A percentile compares a stretch with the other conserved stretches of the same genome.
Conservation (phyloP, 2,888 invertebrate genomes). For the Mesoligia furuncula region DNA sequence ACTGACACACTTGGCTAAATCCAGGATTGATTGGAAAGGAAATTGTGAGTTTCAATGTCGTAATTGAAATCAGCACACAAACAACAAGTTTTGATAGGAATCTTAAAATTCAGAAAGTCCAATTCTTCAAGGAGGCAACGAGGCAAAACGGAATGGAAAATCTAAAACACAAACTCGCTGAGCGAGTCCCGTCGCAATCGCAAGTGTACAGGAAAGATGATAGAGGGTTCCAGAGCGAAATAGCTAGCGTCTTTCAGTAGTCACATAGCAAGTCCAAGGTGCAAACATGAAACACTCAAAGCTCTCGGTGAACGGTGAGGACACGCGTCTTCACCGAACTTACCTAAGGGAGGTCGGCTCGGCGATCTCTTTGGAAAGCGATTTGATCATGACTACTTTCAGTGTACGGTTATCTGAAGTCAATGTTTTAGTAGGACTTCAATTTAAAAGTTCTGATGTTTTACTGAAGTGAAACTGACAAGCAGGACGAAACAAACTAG, state of each 20-base stretch:
- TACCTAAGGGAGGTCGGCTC: conserved; percentile 80
- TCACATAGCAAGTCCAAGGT: conserved; percentile 91
- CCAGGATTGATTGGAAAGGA: conserved; percentile 49
- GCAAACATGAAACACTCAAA: conserved; percentile 91
- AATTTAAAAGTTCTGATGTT: conserved; percentile 21
- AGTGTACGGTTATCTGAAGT: conserved; percentile 32
- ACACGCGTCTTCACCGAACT: conserved; percentile 84
- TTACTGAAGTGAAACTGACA: conserved; percentile 49
- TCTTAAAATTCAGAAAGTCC: conserved; percentile 39
- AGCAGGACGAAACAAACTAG: conserved; percentile 57
- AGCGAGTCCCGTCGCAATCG: conserved; percentile 89
- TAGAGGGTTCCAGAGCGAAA: conserved; percentile 90
- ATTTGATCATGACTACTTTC: conserved; percentile 45
- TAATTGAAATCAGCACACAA: conserved; percentile 32
- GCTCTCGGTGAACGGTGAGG: conserved; percentile 88
- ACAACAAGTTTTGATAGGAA: conserved; percentile 38
- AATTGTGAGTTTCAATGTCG: conserved; percentile 28
- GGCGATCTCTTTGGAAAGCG: conserved; percentile 60
- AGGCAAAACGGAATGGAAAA: conserved; percentile 75
- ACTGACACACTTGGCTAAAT: conserved; percentile 49
- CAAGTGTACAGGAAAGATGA: conserved; percentile 90
- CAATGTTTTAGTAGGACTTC: conserved; percentile 19
- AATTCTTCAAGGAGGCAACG: conserved; percentile 55
- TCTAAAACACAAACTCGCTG: conserved; percentile 71
- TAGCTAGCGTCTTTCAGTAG: conserved; percentile 89